Conservation (phyloP, 1,140 invertebrate species). For the Drosophila tani region DNA sequence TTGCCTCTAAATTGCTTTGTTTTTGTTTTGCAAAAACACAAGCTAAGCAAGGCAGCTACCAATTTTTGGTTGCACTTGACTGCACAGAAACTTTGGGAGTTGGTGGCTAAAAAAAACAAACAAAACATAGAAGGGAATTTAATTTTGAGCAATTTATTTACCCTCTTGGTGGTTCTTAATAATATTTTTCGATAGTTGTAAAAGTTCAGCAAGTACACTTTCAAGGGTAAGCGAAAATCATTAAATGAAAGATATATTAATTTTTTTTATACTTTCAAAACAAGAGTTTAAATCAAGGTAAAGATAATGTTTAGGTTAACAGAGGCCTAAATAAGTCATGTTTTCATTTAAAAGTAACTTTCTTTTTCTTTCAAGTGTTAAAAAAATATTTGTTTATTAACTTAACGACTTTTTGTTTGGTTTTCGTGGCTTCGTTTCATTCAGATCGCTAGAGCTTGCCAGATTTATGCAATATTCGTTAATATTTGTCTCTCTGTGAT, state of each 20-base stretch:
- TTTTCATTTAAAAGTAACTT: conserved; percentile 4
- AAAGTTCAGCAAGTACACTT: conserved; percentile 1
- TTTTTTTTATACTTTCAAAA: neutral
- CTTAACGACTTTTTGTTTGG: conserved; percentile 18
- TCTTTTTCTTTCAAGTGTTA: neutral
- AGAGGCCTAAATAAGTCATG: neutral
- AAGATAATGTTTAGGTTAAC: neutral
- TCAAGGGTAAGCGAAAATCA: neutral
- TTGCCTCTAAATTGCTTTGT: conserved; percentile 26
- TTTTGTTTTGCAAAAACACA: conserved; percentile 31
- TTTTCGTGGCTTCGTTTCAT: conserved; percentile 28
- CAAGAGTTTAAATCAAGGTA: neutral
- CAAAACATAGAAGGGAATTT: conserved; percentile 10
- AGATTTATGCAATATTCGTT: conserved; percentile 44
- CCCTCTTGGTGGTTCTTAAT: neutral
- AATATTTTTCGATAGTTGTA: neutral
- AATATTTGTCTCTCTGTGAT: conserved; percentile 35
- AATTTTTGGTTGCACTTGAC: conserved; percentile 42
- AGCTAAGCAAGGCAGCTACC: conserved; percentile 8
- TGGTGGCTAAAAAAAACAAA: conserved; percentile 18
- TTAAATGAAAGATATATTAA: too few relatives aligned
- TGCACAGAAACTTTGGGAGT: conserved; percentile 42
- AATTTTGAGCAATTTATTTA: neutral
- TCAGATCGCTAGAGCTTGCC: conserved; percentile 14
- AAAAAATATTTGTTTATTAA: conserved; percentile 1